Evolutionary conservation across 2,113 vertebrate genomes (phyloP).

Genomic region (Colaptes auratus): DNA sequence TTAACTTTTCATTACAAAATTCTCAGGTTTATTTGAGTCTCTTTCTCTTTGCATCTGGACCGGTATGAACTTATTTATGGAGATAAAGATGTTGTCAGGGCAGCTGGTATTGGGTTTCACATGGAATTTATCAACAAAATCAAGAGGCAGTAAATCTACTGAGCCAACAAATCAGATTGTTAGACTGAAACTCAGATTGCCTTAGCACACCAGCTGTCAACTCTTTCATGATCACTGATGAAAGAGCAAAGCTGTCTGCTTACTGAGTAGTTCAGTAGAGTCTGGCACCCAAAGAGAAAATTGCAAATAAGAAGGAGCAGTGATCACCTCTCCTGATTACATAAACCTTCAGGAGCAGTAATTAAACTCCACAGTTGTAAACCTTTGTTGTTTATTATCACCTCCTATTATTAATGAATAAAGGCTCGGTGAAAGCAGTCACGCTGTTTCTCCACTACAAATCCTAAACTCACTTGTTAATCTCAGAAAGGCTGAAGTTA

Average conservation of each 20-base stretch:
- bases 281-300: slow-evolving; percentile 33
- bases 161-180: slow-evolving; percentile 49
- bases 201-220: slow-evolving; percentile 52
- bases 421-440: slow-evolving; percentile 28
- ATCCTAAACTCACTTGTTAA: slow-evolving; percentile 42
- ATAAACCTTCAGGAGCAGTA: slow-evolving; percentile 29
- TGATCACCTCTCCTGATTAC: not conserved
- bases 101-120: slow-evolving; percentile 45
- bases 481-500: slow-evolving; percentile 50
- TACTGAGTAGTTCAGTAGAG: not conserved
- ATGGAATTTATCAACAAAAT: slow-evolving; percentile 65
- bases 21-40: not conserved
- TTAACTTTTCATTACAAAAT: not conserved
- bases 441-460: slow-evolving; percentile 54
- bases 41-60: slow-evolving; percentile 14
- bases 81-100: slow-evolving; percentile 46
- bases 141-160: slow-evolving; percentile 53
- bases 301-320: not conserved
- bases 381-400: slow-evolving; percentile 36
- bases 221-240: slow-evolving; percentile 54
- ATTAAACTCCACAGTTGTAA: slow-evolving; percentile 44
- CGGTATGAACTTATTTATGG: not conserved
- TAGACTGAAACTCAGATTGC: slow-evolving; percentile 52
- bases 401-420: slow-evolving; percentile 39
- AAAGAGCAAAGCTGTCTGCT: slow-evolving; percentile 51